Evolutionary conservation across 2,113 vertebrate species (phyloP).

Genomic region (Cromileptes altivelis): DNA sequence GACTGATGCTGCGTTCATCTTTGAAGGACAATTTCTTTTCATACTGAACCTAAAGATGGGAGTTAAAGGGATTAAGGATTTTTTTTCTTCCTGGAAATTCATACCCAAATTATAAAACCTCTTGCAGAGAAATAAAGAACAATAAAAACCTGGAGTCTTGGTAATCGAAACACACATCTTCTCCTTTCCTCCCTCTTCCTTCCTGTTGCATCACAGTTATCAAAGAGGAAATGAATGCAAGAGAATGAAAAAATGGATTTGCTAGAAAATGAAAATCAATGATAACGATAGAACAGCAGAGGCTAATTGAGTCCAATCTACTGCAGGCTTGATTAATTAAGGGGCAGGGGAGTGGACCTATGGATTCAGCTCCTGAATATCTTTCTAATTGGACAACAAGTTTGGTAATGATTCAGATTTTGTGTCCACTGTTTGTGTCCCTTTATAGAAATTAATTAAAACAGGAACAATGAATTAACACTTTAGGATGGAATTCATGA

Average conservation of each 20-base stretch:
- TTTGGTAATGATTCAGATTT: constrained; percentile 10
- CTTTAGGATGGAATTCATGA: background rate
- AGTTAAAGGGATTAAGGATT: background rate
- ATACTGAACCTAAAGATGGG: background rate
- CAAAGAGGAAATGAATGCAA: constrained; percentile 1
- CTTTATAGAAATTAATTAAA: constrained; percentile 24
- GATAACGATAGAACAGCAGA: constrained; percentile 31
- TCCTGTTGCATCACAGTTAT: constrained; percentile 3
- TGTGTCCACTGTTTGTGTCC: constrained; percentile 13
- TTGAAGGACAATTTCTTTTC: background rate
- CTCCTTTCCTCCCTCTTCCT: background rate
- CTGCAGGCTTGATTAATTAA: constrained; percentile 62
- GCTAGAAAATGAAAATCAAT: constrained; percentile 50
- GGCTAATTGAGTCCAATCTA: constrained; percentile 54
- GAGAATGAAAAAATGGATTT: constrained; percentile 33
- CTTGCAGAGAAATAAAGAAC: background rate
- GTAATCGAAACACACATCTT: background rate
- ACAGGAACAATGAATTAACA: background rate
- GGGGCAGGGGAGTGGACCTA: constrained; percentile 39
- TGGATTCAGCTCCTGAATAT: constrained; percentile 38
- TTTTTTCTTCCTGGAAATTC: background rate
- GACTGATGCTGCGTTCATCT: background rate
- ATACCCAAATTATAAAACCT: background rate
- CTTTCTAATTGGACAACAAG: constrained; percentile 41
- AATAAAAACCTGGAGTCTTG: constrained; percentile 1